Percentiles rank a stretch among this genome's conserved stretches.
Evolutionary conservation across 2,888 invertebrate species (phyloP).

Genomic region (Callosobruchus maculatus): DNA sequence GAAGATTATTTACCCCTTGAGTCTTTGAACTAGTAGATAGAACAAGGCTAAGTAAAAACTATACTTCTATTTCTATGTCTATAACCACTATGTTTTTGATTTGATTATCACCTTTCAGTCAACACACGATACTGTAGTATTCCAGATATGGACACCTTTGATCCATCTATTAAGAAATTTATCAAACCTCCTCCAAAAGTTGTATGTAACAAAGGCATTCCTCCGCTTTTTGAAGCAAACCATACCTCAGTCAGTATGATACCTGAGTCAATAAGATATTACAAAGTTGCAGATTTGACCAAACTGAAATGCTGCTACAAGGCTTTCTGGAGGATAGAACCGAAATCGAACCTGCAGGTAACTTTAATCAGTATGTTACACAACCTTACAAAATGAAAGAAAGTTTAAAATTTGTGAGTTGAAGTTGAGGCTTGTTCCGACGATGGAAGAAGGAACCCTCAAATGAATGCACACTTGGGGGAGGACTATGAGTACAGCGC

Average conservation of each 20-base stretch:
- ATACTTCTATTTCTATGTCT: too few species aligned
- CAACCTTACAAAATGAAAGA: too few species aligned
- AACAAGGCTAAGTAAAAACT: too few species aligned
- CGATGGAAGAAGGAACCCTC: too few species aligned
- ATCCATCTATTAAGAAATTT: constrained; percentile 55
- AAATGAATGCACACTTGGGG: too few species aligned
- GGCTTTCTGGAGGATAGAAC: constrained; percentile 55
- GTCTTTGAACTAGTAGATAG: too few species aligned
- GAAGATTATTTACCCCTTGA: too few species aligned
- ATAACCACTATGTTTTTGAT: too few species aligned
- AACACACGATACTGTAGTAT: constrained; percentile 60
- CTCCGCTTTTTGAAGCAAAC: constrained; percentile 58
- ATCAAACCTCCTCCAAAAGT: constrained; percentile 52
- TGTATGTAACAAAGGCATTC: constrained; percentile 51
- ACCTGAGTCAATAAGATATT: constrained; percentile 48
- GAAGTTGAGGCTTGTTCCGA: too few species aligned
- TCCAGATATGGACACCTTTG: constrained; percentile 61
- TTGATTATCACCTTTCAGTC: background rate
- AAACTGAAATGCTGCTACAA: constrained; percentile 61
- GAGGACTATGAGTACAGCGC: too few species aligned
- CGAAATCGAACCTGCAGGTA: constrained; percentile 47
- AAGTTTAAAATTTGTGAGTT: too few species aligned
- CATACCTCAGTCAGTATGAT: constrained; percentile 58
- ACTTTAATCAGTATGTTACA: too few species aligned
- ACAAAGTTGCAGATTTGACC: constrained; percentile 50